phyloP scores from a whole-genome alignment of 2,797 vertebrate genomes.

The Tadarida brasiliensis region DNA sequence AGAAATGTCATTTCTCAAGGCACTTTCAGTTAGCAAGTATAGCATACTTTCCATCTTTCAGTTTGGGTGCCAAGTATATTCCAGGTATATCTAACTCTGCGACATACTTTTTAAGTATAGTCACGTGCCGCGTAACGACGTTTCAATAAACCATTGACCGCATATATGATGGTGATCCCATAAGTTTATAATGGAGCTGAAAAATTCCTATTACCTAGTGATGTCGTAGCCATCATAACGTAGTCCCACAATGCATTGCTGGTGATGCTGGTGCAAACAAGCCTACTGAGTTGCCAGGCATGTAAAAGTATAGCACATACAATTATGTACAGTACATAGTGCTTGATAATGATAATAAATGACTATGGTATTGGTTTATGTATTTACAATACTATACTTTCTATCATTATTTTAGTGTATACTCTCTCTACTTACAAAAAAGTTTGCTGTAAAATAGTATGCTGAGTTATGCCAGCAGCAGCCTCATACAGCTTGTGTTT shows the following conservation, averaged over 20 bases:
- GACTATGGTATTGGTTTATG: not conserved
- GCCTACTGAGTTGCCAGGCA: too few species aligned
- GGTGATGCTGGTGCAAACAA: not conserved
- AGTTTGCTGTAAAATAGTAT: not conserved
- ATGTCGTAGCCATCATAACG: not conserved
- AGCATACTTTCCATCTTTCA: not conserved
- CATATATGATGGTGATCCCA: not conserved
- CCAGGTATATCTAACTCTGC: not conserved
- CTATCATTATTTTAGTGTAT: not conserved
- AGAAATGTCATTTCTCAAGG: not conserved
- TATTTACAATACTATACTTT: not conserved
- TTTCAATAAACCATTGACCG: not conserved
- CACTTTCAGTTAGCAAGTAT: not conserved
- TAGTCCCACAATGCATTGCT: not conserved
- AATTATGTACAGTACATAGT: not conserved
- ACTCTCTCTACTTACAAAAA: not conserved
- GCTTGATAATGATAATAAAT: not conserved
- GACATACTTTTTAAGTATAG: not conserved
- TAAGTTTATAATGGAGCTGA: not conserved
- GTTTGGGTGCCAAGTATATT: not conserved
- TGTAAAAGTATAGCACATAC: not conserved
- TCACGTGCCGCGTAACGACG: accelerated
- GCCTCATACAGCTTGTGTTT: not conserved
- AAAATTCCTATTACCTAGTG: too few species aligned
- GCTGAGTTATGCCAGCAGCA: not conserved